Base-by-base conservation (phyloP, 1,140 invertebrate species). In the Sycophaga agraensis region DNA sequence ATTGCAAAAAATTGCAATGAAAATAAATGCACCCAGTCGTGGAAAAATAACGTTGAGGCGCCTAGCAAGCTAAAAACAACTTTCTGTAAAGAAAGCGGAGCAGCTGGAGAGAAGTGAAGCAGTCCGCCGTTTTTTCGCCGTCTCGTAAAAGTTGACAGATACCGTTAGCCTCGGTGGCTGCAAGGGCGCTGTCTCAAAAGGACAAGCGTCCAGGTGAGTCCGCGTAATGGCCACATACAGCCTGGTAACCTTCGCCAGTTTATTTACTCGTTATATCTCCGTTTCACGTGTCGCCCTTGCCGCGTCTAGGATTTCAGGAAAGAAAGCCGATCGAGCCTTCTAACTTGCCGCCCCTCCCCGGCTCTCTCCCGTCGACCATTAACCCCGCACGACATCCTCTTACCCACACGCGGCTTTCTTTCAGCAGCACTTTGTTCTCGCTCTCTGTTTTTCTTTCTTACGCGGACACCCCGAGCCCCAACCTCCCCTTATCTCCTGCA, bases 341-440 rank as follows among this genome's bases (percentile, higher is more conserved):
- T 4, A n/a, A 22, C 42, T 4, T 43, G 16, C 42, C 16, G 5
- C 4, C 43, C 26, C 21, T 26, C 12, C 22, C 26, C 26, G 26
- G 24, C 43, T n/a, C 2, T 26, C 22, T 11, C 22, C n/a, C 22
- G 17, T 9, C 12, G 21, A 53, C 34, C 50, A 39, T 53, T 51
- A 51, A 39, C 31, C 49, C 22, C n/a, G n/a, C n/a, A 19, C 2
- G 34, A 31, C 39, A 51, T 51, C 49, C 49, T 35, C 49, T 24
- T 51, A 51, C 34, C 49, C 11, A 21, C 28, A 1, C n/a, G 31
- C 11, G 4, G n/a, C 37, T 9, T 39, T 9, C n/a, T n/a, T n/a
- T 4, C 37, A 8, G 6, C 6, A 4, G 4, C 37, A 39, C n/a
- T 39, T 39, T n/a, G 16, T 43, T 21, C 21, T n/a, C 12, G 21